Conservation (phyloP, 2,888 invertebrate species). For the Meteorus cinctellus region DNA sequence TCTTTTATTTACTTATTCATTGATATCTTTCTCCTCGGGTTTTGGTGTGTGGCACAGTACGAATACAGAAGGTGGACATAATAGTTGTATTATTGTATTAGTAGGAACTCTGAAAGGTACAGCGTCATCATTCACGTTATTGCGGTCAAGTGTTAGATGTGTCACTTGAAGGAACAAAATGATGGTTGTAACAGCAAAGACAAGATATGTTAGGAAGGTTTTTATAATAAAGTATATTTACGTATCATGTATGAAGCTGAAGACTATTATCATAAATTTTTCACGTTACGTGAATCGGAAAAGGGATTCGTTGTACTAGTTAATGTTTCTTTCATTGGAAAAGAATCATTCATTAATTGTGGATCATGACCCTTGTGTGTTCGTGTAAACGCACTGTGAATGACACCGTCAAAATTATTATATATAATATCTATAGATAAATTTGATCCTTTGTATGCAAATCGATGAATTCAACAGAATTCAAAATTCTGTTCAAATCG, state of each 20-base stretch:
- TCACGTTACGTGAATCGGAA: neutral
- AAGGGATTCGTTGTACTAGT: neutral
- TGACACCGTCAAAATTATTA: neutral
- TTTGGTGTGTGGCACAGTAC: neutral
- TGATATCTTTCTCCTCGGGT: neutral
- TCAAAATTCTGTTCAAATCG: neutral
- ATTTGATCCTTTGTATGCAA: neutral
- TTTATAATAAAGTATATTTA: neutral
- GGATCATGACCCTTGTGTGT: no score
- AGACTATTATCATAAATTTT: neutral
- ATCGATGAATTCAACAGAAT: neutral
- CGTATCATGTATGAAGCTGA: neutral
- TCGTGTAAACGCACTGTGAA: neutral
- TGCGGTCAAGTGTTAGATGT: slow-evolving; percentile 6
- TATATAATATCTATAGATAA: neutral
- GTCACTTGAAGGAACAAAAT: neutral
- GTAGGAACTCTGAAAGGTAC: neutral
- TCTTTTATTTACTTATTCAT: neutral
- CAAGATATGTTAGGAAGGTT: neutral
- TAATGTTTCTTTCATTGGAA: neutral
- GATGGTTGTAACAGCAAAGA: neutral
- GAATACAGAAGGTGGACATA: neutral
- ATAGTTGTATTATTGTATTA: neutral
- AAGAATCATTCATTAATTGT: no score
- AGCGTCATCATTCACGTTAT: slow-evolving; percentile 1